phyloP scores from a whole-genome alignment of 1,140 invertebrate species.

The Polyergus mexicanus region DNA sequence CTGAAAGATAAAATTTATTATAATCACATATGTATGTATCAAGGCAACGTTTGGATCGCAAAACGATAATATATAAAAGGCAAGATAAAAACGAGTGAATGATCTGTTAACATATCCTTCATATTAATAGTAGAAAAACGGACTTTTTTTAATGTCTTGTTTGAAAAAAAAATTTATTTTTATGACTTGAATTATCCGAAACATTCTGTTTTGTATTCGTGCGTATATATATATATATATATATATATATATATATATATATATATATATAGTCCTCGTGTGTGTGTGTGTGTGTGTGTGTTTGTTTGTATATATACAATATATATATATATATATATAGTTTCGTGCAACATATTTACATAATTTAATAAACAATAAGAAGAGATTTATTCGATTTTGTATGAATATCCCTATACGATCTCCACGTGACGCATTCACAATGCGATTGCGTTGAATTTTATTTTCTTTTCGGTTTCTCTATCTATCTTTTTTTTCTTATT shows the following conservation, averaged over 20 bases:
- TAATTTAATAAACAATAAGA: neutral
- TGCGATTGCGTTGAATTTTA: conserved; percentile 4
- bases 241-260: too few species aligned
- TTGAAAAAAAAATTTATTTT: neutral
- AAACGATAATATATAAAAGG: neutral
- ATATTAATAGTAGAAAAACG: neutral
- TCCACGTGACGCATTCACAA: conserved; percentile 25
- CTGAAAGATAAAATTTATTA: conserved; percentile 67
- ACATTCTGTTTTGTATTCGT: neutral
- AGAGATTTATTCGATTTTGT: conserved; percentile 10
- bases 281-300: too few species aligned
- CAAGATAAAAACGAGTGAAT: neutral
- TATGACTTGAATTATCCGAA: neutral
- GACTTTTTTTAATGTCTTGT: neutral
- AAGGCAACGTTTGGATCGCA: neutral
- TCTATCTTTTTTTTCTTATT: too few species aligned
- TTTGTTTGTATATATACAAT: too few species aligned
- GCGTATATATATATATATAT: neutral
- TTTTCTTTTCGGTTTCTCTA: neutral
- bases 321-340: too few species aligned
- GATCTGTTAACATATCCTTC: neutral
- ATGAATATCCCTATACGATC: neutral
- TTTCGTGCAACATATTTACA: neutral
- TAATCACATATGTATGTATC: neutral
- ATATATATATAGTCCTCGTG: too few species aligned